phyloP scores from a whole-genome alignment of 1,140 invertebrate species.

The Helicoverpa armigera region DNA sequence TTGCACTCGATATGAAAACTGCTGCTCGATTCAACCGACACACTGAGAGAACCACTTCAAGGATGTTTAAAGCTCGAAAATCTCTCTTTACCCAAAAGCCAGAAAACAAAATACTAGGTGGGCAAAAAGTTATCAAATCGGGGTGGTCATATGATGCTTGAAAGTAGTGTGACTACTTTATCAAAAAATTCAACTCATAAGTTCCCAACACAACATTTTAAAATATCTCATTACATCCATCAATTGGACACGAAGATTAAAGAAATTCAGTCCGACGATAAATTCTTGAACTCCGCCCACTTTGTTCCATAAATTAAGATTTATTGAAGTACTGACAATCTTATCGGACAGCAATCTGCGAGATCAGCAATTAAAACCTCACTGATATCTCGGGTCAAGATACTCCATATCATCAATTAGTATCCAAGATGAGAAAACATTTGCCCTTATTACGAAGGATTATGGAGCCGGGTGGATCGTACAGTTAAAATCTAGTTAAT shows the following conservation, averaged over 20 bases:
- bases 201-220: too few species aligned
- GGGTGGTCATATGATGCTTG: too few species aligned
- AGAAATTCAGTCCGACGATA: not conserved
- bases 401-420: not conserved
- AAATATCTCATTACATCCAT: too few species aligned
- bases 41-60: slow-evolving; percentile 24
- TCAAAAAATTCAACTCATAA: too few species aligned
- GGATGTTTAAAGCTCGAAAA: not conserved
- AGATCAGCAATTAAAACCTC: too few species aligned
- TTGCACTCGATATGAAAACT: slow-evolving; percentile 70
- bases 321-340: not conserved
- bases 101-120: not conserved
- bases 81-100: not conserved
- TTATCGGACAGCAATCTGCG: not conserved
- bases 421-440: too few species aligned
- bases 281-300: not conserved
- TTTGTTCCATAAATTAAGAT: slow-evolving; percentile 4
- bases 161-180: too few species aligned
- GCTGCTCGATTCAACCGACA: slow-evolving; percentile 36
- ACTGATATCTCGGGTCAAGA: too few species aligned
- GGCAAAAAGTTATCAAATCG: too few species aligned
- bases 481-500: too few species aligned
- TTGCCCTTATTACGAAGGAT: too few species aligned
- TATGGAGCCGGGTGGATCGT: too few species aligned
- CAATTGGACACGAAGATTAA: not conserved